Conservation (phyloP, 1,140 invertebrate species). For the Drosophila tristis region DNA sequence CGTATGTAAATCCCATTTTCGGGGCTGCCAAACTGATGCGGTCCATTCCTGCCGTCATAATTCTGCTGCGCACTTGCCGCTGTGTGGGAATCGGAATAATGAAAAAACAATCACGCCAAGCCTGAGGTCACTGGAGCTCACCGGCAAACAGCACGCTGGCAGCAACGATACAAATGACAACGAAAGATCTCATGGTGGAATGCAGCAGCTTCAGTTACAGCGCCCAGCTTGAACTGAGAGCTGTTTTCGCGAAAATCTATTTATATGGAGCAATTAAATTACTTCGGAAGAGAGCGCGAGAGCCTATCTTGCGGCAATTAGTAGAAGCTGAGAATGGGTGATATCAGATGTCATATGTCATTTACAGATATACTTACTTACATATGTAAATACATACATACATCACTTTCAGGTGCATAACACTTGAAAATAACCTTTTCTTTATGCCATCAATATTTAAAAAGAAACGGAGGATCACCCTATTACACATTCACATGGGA, state of each 20-base stretch:
- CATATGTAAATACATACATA: no score
- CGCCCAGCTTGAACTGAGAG: slow-evolving; percentile 27
- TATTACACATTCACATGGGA: neutral
- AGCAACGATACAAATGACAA: slow-evolving; percentile 1
- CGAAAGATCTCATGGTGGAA: slow-evolving; percentile 8
- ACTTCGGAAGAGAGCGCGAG: neutral
- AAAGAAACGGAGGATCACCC: slow-evolving; percentile 8
- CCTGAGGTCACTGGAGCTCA: slow-evolving; percentile 22
- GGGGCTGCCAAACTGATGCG: slow-evolving; percentile 53
- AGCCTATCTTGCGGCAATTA: slow-evolving; percentile 30
- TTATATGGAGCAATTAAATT: slow-evolving; percentile 7
- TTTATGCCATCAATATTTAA: neutral
- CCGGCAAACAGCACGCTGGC: slow-evolving; percentile 15
- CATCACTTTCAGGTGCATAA: no score
- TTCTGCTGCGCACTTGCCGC: slow-evolving; percentile 41
- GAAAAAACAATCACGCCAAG: neutral
- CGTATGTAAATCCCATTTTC: slow-evolving; percentile 60
- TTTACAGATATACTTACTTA: neutral
- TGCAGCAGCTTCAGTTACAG: slow-evolving; percentile 22
- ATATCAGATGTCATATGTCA: neutral
- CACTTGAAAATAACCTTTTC: neutral
- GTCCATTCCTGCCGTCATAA: slow-evolving; percentile 58
- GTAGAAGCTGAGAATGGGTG: neutral
- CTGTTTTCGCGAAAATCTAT: slow-evolving; percentile 20
- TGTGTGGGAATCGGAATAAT: neutral